Base-by-base conservation (phyloP, 2,888 invertebrate genomes). In the Gryllus longicercus region DNA sequence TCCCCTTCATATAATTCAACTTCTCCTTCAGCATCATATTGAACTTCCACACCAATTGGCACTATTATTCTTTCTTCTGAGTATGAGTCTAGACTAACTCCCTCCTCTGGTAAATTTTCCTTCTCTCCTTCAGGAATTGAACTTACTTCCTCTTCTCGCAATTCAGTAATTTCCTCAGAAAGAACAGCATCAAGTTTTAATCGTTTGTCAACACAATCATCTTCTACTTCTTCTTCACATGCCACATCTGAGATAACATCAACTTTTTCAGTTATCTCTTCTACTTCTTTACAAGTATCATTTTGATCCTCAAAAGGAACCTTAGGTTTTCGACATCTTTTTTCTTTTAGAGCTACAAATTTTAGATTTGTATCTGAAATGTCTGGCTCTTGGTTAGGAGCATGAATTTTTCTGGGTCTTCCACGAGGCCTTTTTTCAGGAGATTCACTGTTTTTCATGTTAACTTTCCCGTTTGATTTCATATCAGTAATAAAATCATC, bases 91-190 rank as follows among this genome's bases (percentile, higher is more conserved):
- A 76, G 74, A 8, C 75, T 76, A n/a, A 80, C 77, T 38, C 80
- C 81, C 50, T 81, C 81, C 51, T 83, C 82, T 21, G 81, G 79
- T 23, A 83, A 79, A 49, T 82, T 82, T 77, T 83, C 83, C 75
- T 83, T 82, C 78, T 82, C 83, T 74, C 82, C 83, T 77, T 80
- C 78, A 11, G 80, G 81, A 21, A 80, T 50, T 23, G 81, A 79
- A 63, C 77, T 80, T 10, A 81, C 80, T 63, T 78, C 81, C 81
- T 81, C 82, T 76, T 82, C 82, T 74, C 79, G 79, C 50, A 80
- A 80, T 12, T 50, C 51, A 16, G 81, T 80, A 23, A 79, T 63
- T 5, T 79, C 79, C 8, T 79, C 82, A 50, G 76, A 38, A 11
- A 77, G 11, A 25, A 79, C 74, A 25, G 74, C 76, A 10, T 77